Evolutionary conservation across 2,113 vertebrate species (phyloP).

Genomic region (Prochilodus magdalenae): DNA sequence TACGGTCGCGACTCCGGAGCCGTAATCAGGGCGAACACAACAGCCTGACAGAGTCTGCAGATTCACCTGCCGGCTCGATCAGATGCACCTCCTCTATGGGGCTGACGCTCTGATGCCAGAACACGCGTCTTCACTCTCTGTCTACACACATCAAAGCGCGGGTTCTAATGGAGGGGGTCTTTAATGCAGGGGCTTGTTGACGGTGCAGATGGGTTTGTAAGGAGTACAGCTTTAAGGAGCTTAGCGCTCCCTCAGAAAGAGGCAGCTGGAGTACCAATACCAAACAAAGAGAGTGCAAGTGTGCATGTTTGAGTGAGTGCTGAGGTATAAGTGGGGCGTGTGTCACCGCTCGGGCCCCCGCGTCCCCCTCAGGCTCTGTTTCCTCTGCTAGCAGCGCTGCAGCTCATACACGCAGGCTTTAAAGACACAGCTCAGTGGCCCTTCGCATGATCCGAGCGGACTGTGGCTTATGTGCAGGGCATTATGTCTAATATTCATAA

Average conservation of each 20-base stretch:
- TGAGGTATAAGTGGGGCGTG: too few relatives aligned
- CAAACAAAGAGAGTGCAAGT: conserved; percentile 23
- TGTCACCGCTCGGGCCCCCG: neutral
- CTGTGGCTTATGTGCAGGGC: too few relatives aligned
- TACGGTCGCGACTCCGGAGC: neutral
- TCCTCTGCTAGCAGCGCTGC: too few relatives aligned
- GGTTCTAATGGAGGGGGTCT: neutral
- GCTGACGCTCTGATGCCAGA: neutral
- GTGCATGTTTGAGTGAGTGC: neutral
- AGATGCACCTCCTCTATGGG: too few relatives aligned
- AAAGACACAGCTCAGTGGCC: too few relatives aligned
- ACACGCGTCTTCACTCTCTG: neutral
- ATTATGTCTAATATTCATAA: too few relatives aligned
- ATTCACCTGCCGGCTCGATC: neutral
- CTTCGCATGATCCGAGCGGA: too few relatives aligned
- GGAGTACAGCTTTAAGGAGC: conserved; percentile 55
- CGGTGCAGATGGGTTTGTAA: conserved; percentile 36
- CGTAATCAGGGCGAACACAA: neutral
- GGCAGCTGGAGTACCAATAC: conserved; percentile 28
- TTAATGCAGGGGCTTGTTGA: conserved; percentile 40
- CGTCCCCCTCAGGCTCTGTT: neutral
- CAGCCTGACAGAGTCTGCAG: neutral
- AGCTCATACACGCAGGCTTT: neutral
- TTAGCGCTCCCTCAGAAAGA: conserved; percentile 41
- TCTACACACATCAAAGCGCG: neutral